phyloP scores from a whole-genome alignment of 2,888 invertebrate genomes.

The Lasioglossum oenotherae region DNA sequence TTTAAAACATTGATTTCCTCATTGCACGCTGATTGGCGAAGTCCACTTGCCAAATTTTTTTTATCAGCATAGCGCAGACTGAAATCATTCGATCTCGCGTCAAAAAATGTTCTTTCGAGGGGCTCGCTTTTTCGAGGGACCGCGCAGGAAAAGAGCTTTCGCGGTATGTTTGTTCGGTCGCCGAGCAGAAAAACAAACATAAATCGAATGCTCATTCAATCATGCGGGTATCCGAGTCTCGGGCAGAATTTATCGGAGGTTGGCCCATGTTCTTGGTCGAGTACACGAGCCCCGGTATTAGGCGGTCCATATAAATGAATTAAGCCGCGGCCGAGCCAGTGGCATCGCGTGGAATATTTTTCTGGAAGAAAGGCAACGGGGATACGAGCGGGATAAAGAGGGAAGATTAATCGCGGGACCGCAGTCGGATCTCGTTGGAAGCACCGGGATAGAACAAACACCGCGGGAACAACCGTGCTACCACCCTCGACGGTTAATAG shows the following conservation, averaged over 20 bases:
- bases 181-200: neutral
- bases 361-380: conserved; percentile 22
- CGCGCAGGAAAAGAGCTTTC: neutral
- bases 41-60: neutral
- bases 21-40: neutral
- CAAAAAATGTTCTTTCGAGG: too few relatives aligned
- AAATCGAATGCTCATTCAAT: conserved; percentile 28
- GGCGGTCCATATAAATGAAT: conserved; percentile 40
- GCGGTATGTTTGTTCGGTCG: neutral
- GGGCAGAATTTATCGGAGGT: conserved; percentile 26
- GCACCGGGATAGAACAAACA: conserved; percentile 34
- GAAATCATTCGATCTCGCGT: too few relatives aligned
- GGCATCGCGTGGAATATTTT: conserved; percentile 42
- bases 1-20: neutral
- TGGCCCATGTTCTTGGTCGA: conserved; percentile 1
- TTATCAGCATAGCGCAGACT: too few relatives aligned
- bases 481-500: neutral
- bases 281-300: conserved; percentile 23
- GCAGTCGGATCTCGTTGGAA: conserved; percentile 38
- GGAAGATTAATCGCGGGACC: conserved; percentile 53
- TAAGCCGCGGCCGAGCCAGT: conserved; percentile 20
- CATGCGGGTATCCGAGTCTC: conserved; percentile 8
- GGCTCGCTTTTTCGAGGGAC: too few relatives aligned
- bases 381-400: conserved; percentile 35
- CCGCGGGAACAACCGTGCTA: conserved; percentile 21